These are phyloP conservation scores for Gallinago undulata DNA, from an alignment of 2,113 vertebrate species.

Conservation along the genomic window DNA sequence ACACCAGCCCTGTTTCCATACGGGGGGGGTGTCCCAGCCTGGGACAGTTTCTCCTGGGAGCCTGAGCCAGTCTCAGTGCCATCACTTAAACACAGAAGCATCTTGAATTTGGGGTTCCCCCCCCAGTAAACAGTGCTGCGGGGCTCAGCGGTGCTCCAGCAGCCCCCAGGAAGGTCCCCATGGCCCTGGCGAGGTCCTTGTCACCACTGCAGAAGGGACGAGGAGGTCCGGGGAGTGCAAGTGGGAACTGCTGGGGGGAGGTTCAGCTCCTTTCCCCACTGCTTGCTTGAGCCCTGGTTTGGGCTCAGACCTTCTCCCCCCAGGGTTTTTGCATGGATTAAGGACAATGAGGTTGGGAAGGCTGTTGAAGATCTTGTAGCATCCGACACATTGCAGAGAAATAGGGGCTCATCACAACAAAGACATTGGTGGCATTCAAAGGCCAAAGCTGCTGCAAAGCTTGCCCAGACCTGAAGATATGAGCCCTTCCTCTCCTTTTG, in stretches of 20 bases:
- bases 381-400: not conserved
- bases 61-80: not conserved
- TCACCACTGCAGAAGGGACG: not conserved
- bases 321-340: accelerated
- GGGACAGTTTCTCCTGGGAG: not conserved
- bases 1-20: not conserved
- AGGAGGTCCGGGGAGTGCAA: not conserved
- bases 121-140: not conserved
- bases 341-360: not conserved
- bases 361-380: not conserved
- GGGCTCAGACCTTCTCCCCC: not conserved
- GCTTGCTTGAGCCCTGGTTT: not conserved
- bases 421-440: not conserved
- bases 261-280: not conserved
- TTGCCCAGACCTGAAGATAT: not conserved
- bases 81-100: accelerated
- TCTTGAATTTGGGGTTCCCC: not conserved
- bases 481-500: not conserved
- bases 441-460: not conserved
- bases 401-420: not conserved
- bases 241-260: not conserved
- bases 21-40: not conserved
- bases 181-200: not conserved
- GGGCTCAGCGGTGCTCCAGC: not conserved
- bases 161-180: accelerated